Base-by-base conservation (phyloP, 2,113 vertebrate species). In the Urocolius indicus region DNA sequence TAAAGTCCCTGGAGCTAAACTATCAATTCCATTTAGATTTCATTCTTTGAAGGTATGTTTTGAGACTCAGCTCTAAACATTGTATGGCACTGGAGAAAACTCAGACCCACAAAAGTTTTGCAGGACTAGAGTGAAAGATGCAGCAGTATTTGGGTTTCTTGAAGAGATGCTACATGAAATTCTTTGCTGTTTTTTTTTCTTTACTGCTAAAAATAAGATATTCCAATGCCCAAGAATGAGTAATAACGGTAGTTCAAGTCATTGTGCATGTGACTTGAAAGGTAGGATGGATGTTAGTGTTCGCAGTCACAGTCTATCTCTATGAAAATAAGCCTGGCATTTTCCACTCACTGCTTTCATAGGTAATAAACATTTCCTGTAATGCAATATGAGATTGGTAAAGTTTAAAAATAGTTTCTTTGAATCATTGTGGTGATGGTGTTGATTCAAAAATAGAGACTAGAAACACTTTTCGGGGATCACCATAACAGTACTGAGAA, bases 301-400 rank as follows among this genome's bases (percentile, higher is more conserved):
- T 84, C 81, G 10, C 41, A 62, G 41, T 72, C 41, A 78, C 48
- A 1, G 3, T 54, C 29, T 86, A 34, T 45, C 45, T 80, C 32
- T 58, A 13, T 41, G 32, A 81, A 90, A 93, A 74, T n/a, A 75
- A 87, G n/a, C 13, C 34, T 78, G 57, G 6, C 5, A 45, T 84
- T 94, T 94, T 81, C 68, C 51, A 78, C 34, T 94, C 46, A 20
- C 62, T 94, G 13, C 15, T 58, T 80, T 89, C n/a, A 68, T 66
- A 45, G 13, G 15, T 66, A 85, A 83, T 24, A 86, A 76, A 71
- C 16, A 2, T 52, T 87, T 68, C 14, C 9, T 61, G 23, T 18
- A 61, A 63, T 19, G 13, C 10, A 59, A 34, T 43, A 8, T 67
- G 29, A 36, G 22, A 55, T 15, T 23, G 23, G 6, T 32, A 63